phyloP scores from a whole-genome alignment of 2,113 vertebrate species.

The Poecilia latipinna region DNA sequence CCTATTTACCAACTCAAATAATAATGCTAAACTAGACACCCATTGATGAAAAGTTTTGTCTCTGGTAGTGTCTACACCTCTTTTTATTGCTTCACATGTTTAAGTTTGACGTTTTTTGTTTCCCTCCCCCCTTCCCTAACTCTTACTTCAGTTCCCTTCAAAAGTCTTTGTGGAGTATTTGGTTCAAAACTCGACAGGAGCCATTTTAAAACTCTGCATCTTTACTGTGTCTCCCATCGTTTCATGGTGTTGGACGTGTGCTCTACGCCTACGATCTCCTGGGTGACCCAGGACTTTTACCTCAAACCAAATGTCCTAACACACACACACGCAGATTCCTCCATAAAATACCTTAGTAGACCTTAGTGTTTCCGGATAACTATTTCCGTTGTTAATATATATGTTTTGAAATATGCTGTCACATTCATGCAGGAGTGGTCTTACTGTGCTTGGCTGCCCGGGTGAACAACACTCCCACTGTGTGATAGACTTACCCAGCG shows the following conservation, averaged over 20 bases:
- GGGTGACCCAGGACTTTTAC: not conserved
- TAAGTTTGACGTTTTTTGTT: not conserved
- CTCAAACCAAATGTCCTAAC: not conserved
- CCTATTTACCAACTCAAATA: not conserved
- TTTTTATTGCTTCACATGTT: not conserved
- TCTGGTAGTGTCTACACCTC: not conserved
- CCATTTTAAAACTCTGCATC: not conserved
- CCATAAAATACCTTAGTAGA: not conserved
- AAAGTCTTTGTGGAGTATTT: not conserved
- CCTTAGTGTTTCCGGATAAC: not conserved
- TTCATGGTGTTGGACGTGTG: not conserved
- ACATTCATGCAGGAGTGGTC: not conserved
- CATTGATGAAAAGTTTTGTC: not conserved
- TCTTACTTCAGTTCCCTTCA: not conserved
- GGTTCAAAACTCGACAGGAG: not conserved
- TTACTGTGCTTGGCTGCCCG: too few species aligned
- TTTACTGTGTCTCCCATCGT: not conserved
- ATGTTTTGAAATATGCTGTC: not conserved
- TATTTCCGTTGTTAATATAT: too few species aligned
- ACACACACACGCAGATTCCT: not conserved
- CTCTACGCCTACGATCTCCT: too few species aligned
- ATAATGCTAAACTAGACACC: too few species aligned
- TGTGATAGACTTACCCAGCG: too few species aligned
- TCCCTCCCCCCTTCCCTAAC: not conserved
- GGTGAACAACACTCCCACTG: too few species aligned